Conservation (phyloP, 2,797 vertebrate genomes). For the Hypotaenidia okinawae region DNA sequence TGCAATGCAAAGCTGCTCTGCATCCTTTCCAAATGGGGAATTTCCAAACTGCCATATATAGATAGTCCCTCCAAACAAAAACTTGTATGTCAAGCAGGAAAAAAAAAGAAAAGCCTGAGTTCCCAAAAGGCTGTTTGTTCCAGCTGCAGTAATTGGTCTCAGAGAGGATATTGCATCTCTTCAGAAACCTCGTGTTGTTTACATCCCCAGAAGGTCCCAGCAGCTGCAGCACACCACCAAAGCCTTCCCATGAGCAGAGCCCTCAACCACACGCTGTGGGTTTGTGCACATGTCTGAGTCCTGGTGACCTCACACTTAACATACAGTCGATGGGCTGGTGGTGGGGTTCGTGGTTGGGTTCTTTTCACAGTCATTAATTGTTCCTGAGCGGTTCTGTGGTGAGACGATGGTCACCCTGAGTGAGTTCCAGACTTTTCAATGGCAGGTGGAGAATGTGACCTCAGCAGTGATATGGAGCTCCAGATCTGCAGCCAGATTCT, state of each 20-base stretch:
- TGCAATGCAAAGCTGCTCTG: background rate
- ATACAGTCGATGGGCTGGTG: rapidly evolving
- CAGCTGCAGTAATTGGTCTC: background rate
- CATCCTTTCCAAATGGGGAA: background rate
- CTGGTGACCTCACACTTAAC: rapidly evolving
- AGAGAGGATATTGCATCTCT: conserved; percentile 16
- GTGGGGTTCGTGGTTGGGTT: background rate
- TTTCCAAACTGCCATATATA: conserved; percentile 26
- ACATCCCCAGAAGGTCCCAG: background rate
- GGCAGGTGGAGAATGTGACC: background rate
- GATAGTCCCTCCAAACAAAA: background rate
- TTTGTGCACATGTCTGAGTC: background rate
- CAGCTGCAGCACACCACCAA: background rate
- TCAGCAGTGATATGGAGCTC: background rate
- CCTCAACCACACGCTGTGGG: rapidly evolving
- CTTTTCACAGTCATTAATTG: rapidly evolving
- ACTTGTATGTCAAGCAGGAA: background rate
- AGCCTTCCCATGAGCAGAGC: background rate
- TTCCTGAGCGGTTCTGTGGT: background rate
- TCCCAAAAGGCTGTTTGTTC: conserved; percentile 19
- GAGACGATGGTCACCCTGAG: background rate
- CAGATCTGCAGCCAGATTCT: background rate
- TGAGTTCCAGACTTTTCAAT: background rate
- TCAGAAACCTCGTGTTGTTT: background rate
- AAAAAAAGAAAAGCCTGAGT: background rate